These are phyloP conservation scores for Drosophila emarginata DNA, from an alignment of 2,888 invertebrate species.

Conservation along the genomic window DNA sequence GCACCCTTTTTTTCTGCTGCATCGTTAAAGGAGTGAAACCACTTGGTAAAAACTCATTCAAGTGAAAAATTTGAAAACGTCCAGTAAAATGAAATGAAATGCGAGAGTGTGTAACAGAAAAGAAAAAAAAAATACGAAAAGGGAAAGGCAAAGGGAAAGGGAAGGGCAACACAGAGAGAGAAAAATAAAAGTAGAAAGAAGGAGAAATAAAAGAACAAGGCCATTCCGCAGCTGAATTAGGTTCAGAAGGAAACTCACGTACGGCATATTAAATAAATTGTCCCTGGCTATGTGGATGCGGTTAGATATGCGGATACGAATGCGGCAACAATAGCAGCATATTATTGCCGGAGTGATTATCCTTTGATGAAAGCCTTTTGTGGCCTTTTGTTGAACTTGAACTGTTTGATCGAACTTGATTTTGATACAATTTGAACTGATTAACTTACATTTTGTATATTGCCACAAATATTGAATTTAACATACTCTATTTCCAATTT, in stretches of 20 bases:
- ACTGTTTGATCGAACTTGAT: constrained; percentile 1
- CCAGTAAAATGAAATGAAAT: constrained; percentile 61
- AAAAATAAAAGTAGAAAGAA: neutral
- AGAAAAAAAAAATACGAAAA: neutral
- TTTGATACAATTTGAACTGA: neutral
- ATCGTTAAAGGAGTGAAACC: constrained; percentile 56
- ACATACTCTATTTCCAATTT: neutral
- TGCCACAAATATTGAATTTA: neutral
- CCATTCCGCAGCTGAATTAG: constrained; percentile 30
- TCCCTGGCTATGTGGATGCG: constrained; percentile 56
- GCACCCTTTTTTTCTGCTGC: constrained; percentile 20
- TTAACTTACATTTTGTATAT: neutral
- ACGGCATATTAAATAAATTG: constrained; percentile 75
- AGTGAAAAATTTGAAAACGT: constrained; percentile 68
- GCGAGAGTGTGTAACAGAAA: constrained; percentile 25
- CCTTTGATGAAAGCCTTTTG: neutral
- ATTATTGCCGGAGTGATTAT: constrained; percentile 10
- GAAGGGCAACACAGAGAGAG: neutral
- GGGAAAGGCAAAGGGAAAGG: constrained; percentile 5
- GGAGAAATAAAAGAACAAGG: constrained; percentile 24
- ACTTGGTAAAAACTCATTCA: constrained; percentile 51
- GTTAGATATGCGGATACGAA: constrained; percentile 25
- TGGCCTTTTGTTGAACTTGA: neutral
- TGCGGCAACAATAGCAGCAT: neutral
- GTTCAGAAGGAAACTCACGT: constrained; percentile 61